A percentile compares a stretch with the other conserved stretches of the same genome.
These are phyloP conservation scores for Hipparchia semele DNA, from an alignment of 2,888 invertebrate genomes.

Conservation along the genomic window DNA sequence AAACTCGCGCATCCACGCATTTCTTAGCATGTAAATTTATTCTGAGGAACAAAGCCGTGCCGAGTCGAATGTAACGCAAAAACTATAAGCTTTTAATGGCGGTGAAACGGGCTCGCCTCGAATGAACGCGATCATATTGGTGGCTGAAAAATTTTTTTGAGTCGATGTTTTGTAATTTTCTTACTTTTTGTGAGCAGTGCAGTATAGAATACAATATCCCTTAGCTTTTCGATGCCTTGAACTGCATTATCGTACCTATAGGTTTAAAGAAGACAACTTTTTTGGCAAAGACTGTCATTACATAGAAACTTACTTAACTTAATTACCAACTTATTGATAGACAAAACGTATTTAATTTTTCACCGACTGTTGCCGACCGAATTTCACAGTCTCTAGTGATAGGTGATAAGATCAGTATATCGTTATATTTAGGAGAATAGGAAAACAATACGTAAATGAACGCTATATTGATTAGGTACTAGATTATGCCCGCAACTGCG, in stretches of 20 bases:
- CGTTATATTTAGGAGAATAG: too few relatives aligned
- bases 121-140: neutral
- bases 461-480: too few relatives aligned
- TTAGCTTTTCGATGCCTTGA: neutral
- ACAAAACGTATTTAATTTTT: too few relatives aligned
- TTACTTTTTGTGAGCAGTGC: neutral
- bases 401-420: too few relatives aligned
- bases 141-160: neutral
- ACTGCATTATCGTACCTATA: neutral
- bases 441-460: too few relatives aligned
- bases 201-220: neutral
- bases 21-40: conserved; percentile 79
- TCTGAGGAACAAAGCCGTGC: conserved; percentile 64
- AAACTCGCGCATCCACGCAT: conserved; percentile 62
- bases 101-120: conserved; percentile 29
- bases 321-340: too few relatives aligned
- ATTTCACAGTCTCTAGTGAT: too few relatives aligned
- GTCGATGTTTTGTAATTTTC: neutral
- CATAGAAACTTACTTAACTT: too few relatives aligned
- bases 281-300: too few relatives aligned
- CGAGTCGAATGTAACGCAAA: conserved; percentile 58
- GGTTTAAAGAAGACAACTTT: neutral
- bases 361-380: too few relatives aligned
- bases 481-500: too few relatives aligned
- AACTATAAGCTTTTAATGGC: conserved; percentile 58